Evolutionary conservation across 2,888 invertebrate species (phyloP), one percentile per base, ranked within the genome.

Genomic region (Scaptomyza polygonia): DNA sequence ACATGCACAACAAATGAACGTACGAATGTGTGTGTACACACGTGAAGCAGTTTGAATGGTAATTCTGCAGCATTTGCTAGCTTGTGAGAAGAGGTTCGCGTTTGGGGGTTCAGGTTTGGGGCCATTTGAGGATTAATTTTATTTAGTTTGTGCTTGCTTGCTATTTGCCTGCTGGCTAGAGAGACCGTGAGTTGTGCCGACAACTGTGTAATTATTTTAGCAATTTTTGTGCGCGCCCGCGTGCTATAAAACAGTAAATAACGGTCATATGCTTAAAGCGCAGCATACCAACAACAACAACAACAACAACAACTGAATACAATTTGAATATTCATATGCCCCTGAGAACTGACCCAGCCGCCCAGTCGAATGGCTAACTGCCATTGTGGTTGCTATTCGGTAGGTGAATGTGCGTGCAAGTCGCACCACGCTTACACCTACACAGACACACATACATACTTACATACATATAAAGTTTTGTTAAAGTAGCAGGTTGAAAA

Each of bases 191-290:
- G 43, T 36, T 49, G 55, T 61, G 52, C 54, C 86, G 70, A 56
- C 81, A 72, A 73, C 80, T 74, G 72, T 86, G 77, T 82, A 89
- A 87, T 87, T 89, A 88, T 82, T 85, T 79, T 75, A 74, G 68
- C 74, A 70, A 75, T 79, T 78, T 81, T 69, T 78, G 77, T 79
- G 75, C 61, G 74, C 59, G 78, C 67, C 84, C 75, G 89, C 86
- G 87, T 89, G 86, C 88, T 73, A 71, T 75, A 79, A 77, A 82
- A 79, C 86, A 72, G 87, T 89, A 89, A 88, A 88, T 87, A 88
- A 88, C 68, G 68, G 68, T 67, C 73, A 73, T 82, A 87, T 77
- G 81, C 85, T 84, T 86, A 67, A 84, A 83, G 87, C 81, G 87
- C 87, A 86, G 68, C 73, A 68, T 56, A 71, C 12, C 25, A 71